These are phyloP conservation scores for Apteryx mantelli DNA, from an alignment of 2,113 vertebrate species.

Conservation along the genomic window DNA sequence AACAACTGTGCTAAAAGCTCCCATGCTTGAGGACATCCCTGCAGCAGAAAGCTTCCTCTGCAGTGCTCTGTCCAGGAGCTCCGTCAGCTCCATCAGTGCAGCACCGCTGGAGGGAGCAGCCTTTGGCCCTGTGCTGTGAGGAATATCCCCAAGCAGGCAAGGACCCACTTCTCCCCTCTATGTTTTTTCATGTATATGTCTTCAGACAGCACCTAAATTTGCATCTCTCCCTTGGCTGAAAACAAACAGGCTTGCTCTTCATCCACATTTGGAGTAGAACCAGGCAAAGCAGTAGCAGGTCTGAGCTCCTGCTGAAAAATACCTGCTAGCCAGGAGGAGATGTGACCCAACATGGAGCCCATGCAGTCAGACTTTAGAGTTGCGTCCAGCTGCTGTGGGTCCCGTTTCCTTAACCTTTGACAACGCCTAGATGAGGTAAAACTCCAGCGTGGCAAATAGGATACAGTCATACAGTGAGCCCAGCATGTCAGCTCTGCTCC, in stretches of 20 bases:
- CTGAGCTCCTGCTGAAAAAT: background rate
- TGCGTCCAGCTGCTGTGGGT: background rate
- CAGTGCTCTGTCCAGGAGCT: no score
- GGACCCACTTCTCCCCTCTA: background rate
- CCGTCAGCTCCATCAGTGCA: background rate
- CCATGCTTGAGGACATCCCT: no score
- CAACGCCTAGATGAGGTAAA: background rate
- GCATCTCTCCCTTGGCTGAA: background rate
- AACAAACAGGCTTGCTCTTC: background rate
- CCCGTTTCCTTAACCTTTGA: background rate
- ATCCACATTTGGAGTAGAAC: background rate
- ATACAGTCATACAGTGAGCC: background rate
- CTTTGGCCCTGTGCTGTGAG: background rate
- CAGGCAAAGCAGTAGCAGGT: background rate
- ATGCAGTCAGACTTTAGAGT: background rate
- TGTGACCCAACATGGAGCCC: no score
- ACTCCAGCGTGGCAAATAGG: background rate
- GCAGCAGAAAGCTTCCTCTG: background rate
- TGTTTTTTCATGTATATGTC: background rate
- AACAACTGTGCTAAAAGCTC: background rate
- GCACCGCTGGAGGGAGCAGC: background rate
- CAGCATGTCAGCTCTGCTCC: background rate
- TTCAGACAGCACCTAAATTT: background rate
- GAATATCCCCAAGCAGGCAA: background rate
- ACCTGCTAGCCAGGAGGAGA: background rate